Evolutionary conservation across 2,888 invertebrate genomes (phyloP), one percentile per base, ranked within the genome.

Genomic region (Ophion costatus): DNA sequence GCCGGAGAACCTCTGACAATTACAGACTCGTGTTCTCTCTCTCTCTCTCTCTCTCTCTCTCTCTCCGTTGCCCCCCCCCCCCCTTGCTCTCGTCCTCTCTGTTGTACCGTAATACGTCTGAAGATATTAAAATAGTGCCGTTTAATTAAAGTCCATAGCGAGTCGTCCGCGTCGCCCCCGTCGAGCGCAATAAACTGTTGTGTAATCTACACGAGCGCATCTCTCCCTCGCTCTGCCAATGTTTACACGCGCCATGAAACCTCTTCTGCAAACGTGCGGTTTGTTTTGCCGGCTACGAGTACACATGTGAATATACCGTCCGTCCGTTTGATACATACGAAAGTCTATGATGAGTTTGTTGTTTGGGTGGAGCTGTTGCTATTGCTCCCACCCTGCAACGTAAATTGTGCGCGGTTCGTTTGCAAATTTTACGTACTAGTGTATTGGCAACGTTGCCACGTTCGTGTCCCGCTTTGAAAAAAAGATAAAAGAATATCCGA

Each of bases 81-180:
- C 33, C 66, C 42, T 22, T 22, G 24, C 38, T 59, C 59, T 56
- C 51, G 14, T 74, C 42, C 64, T 74, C 59, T 69, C 29, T 2
- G 64, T n/a, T 69, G 57, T 56, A 70, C 79, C 74, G 73, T 82
- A 74, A 83, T 85, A 82, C 78, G 79, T 85, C 85, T 82, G 85
- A 70, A 82, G 83, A 87, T 88, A 88, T 88, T 87, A 87, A 90
- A 87, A 88, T 87, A 83, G 83, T 84, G 87, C 82, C 84, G 86
- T 87, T 89, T 88, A 90, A 90, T 89, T 90, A 90, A 88, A 88
- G 88, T 78, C 80, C 81, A 73, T 64, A 66, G 61, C 75, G 82
- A 82, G 76, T 82, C 82, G 84, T 78, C 80, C 63, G 61, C 74
- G 80, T 73, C 75, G 56, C 79, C 76, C 82, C 63, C 85, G 80